Conservation (phyloP, 2,888 invertebrate species). For the Lobophora halterata region DNA sequence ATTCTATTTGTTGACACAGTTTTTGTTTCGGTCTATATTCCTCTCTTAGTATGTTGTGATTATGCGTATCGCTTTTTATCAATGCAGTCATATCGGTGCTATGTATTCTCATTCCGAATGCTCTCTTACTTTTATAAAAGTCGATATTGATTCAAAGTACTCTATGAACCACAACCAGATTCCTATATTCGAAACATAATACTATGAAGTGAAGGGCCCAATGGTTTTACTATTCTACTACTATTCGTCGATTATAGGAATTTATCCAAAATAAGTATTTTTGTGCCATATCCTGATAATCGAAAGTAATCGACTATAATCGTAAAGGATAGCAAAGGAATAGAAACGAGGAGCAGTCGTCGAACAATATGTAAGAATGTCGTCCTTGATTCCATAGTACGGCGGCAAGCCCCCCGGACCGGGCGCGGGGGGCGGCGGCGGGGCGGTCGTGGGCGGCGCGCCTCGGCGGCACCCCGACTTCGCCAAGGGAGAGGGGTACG, state of each 20-base stretch:
- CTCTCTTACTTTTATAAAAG: neutral
- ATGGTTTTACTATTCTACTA: no score
- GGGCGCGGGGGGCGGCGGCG: slow-evolving; percentile 70
- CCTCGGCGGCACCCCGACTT: slow-evolving; percentile 56
- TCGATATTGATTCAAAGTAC: slow-evolving; percentile 1
- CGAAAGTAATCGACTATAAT: neutral
- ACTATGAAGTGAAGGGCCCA: no score
- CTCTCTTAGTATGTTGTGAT: neutral
- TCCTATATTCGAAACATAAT: no score
- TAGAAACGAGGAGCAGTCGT: slow-evolving; percentile 7
- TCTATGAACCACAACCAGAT: no score
- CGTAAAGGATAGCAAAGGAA: slow-evolving; percentile 1
- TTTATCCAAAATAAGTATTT: slow-evolving; percentile 1
- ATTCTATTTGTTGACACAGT: neutral
- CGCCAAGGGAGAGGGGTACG: slow-evolving; percentile 42
- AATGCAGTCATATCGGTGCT: slow-evolving; percentile 13
- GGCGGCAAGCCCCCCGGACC: slow-evolving; percentile 69
- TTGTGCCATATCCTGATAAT: no score
- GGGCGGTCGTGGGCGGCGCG: slow-evolving; percentile 79
- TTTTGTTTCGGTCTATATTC: neutral
- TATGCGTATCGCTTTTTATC: neutral
- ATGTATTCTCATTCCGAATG: slow-evolving; percentile 6
- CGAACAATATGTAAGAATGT: slow-evolving; percentile 7
- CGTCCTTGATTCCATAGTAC: slow-evolving; percentile 46
- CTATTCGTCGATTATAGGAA: no score